Base-by-base conservation (phyloP, 2,888 invertebrate genomes). In the Mechanitis messenoides region DNA sequence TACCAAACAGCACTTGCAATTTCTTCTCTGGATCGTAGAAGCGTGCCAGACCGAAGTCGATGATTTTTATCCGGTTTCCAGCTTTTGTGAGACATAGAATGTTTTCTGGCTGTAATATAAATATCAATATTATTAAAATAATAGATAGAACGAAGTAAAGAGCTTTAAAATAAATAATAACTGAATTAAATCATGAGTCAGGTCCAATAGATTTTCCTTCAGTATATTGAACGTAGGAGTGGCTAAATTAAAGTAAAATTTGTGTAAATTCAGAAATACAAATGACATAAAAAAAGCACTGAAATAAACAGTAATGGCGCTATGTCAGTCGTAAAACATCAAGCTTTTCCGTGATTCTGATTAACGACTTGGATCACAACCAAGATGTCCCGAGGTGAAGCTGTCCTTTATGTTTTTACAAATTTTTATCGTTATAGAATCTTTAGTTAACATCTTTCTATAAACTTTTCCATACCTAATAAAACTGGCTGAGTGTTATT, bases 61-160 rank as follows among this genome's bases (percentile, higher is more conserved):
- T 99, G 74, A 99, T 96, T 91, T 99, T 99, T 74, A 99, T 97
- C 71, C 98, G 93, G 88, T 99, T 99, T n/a, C 99, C 98, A 58
- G 96, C 93, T 80, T 96, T 95, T 63, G 98, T 97, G 33, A 99
- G 92, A 77, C 99, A 99, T 58, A 99, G 92, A 73, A 99, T 98
- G 85, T 99, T 99, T 87, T 99, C 99, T 9, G 99, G 99, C 96
- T 98, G 92, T 59, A 72, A 72, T 33, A 4, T 55, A 62, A 63
- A 45, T 33, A 53, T 35, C 35, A 35, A 35, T 35, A 6, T 35
- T 35, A 35, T 35, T 3, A 35, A 3, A 35, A 6, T 35, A 2
- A 35, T 35, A 35, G 35, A 6, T 1, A 35, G 35, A 35, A 35
- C 35, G 35, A 35, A 35, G 6, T 42, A n/a, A 35, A 12, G 45